Percentiles rank a stretch among this genome's conserved stretches.
Conservation (phyloP, 2,113 vertebrate genomes). For the Enhydra lutris region DNA sequence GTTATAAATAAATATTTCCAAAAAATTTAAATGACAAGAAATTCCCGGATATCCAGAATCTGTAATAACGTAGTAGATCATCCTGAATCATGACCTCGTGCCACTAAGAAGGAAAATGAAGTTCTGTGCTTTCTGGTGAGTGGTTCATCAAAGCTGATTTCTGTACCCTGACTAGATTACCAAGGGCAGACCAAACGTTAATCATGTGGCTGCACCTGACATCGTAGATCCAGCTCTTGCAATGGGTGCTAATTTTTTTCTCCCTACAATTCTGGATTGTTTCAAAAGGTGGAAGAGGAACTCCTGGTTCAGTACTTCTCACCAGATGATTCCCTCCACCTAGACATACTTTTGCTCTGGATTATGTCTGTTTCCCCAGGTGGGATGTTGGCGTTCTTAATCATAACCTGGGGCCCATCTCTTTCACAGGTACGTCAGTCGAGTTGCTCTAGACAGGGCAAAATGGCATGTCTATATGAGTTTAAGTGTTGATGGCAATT, state of each 20-base stretch:
- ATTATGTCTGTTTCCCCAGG: neutral
- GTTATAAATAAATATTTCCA: conserved; percentile 28
- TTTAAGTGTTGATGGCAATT: neutral
- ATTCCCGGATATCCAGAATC: neutral
- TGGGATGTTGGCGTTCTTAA: neutral
- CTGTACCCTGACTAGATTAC: neutral
- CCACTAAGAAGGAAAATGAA: neutral
- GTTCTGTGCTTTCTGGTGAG: neutral
- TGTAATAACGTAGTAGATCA: neutral
- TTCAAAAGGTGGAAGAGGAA: neutral
- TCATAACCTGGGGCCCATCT: neutral
- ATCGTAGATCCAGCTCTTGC: neutral
- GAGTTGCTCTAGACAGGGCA: neutral
- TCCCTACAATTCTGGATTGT: neutral
- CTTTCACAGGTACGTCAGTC: neutral
- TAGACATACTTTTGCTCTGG: neutral
- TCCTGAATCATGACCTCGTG: neutral
- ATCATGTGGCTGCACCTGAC: neutral
- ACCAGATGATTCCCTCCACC: neutral
- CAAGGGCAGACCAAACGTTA: neutral
- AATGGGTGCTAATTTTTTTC: neutral
- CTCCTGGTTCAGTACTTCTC: neutral
- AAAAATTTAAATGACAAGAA: neutral
- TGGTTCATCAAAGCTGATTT: neutral
- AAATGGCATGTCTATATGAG: neutral